Conservation (phyloP, 2,113 vertebrate species). For the Ailuropoda melanoleuca region DNA sequence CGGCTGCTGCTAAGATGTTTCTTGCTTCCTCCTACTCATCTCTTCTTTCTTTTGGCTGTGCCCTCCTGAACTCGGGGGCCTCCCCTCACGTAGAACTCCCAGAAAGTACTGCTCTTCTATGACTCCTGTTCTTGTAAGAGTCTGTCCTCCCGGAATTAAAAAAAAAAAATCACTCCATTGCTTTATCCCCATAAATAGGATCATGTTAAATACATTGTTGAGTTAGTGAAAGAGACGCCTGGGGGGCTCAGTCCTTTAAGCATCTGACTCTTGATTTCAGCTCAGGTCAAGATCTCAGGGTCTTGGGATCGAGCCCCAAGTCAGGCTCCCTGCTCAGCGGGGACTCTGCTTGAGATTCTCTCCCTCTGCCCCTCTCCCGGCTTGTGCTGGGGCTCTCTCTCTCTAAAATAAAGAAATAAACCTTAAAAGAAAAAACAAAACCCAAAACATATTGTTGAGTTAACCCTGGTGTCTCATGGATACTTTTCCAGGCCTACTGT, state of each 20-base stretch:
- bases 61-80: slow-evolving; percentile 61
- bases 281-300: not conserved
- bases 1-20: slow-evolving; percentile 46
- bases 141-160: slow-evolving; percentile 11
- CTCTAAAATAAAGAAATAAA: not conserved
- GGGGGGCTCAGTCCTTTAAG: not conserved
- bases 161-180: not conserved
- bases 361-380: not conserved
- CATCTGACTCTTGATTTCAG: not conserved
- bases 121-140: not conserved
- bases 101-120: not conserved
- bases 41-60: slow-evolving; percentile 60
- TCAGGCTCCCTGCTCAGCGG: not conserved
- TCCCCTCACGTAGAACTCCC: not conserved
- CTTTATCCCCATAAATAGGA: slow-evolving; percentile 43
- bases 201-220: not conserved
- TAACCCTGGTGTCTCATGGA: not conserved
- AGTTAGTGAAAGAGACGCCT: not conserved
- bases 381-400: not conserved
- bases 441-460: not conserved
- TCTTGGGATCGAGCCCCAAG: not conserved
- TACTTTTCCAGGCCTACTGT: not conserved
- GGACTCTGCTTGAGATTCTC: not conserved
- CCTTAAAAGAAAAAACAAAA: not conserved
- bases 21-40: slow-evolving; percentile 61